Percentiles rank a stretch among this genome's conserved stretches.
Evolutionary conservation across 2,797 vertebrate genomes (phyloP).

Genomic region (Podargus strigoides): DNA sequence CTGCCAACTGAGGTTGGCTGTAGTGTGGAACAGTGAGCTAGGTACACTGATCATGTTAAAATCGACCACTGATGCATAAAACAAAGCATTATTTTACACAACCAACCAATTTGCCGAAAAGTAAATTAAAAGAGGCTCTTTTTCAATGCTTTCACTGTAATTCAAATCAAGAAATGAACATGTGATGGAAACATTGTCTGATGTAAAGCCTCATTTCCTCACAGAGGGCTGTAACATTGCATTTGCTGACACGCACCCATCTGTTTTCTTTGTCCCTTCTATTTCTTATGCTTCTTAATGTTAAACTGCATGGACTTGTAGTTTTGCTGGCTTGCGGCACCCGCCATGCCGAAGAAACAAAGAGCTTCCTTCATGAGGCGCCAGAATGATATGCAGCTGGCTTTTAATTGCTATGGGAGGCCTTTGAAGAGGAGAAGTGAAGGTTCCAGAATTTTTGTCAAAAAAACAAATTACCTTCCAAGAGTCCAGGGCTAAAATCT

Average conservation of each 20-base stretch:
- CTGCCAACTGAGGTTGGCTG: not conserved
- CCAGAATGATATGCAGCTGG: not conserved
- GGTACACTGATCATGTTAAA: not conserved
- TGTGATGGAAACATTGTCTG: not conserved
- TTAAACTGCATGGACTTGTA: not conserved
- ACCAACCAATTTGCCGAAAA: not conserved
- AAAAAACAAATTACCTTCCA: not conserved
- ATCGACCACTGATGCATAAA: not conserved
- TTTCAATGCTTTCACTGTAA: not conserved
- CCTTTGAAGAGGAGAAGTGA: conserved; percentile 16
- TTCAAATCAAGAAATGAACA: not conserved
- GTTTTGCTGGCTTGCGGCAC: not conserved
- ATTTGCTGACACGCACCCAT: not conserved
- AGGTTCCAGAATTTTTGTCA: conserved; percentile 16
- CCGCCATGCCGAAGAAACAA: not conserved
- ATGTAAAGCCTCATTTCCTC: not conserved
- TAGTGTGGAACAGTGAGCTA: not conserved
- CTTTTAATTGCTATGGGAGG: conserved; percentile 6
- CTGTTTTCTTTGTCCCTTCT: not conserved
- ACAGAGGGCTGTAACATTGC: not conserved
- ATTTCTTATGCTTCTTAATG: not conserved
- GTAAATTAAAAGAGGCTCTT: not conserved
- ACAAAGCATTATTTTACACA: not conserved
- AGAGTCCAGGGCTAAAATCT: conserved; percentile 6
- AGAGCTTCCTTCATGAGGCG: not conserved